phyloP scores from a whole-genome alignment of 2,113 vertebrate genomes.

The Bagarius yarrelli region DNA sequence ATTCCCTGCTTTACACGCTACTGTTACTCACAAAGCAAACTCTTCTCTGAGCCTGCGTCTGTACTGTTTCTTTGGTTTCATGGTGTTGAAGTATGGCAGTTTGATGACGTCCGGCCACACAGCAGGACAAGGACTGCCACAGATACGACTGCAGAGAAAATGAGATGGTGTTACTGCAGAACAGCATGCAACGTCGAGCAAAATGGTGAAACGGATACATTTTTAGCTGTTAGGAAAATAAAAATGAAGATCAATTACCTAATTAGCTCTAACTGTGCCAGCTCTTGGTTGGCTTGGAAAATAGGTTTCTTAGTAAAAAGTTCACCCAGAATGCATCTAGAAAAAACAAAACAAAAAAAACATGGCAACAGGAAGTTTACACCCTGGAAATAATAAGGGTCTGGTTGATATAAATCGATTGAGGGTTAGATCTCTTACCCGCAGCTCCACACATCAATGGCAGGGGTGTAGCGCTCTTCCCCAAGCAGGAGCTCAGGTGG shows the following conservation, averaged over 20 bases:
- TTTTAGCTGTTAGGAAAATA: background rate
- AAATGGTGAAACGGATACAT: background rate
- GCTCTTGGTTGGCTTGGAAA: conserved; percentile 98
- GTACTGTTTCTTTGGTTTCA: conserved; percentile 99
- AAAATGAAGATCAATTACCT: conserved; percentile 72
- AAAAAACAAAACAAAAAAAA: conserved; percentile 49
- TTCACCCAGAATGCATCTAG: conserved; percentile 96
- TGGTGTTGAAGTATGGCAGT: conserved; percentile 98
- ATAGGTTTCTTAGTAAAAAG: conserved; percentile 99
- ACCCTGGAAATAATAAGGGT: background rate
- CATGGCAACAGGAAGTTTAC: background rate
- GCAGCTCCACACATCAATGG: conserved; percentile 99
- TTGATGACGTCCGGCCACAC: conserved; percentile 99
- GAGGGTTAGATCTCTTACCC: conserved; percentile 77
- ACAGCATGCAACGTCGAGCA: background rate
- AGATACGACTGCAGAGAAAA: conserved; percentile 82
- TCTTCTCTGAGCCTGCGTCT: conserved; percentile 92
- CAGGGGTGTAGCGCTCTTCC: conserved; percentile 93
- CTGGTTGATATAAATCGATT: background rate
- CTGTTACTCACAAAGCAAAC: conserved; percentile 91
- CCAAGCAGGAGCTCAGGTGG: conserved; percentile 94
- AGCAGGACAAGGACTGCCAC: conserved; percentile 94
- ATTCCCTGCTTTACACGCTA: background rate
- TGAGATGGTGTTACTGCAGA: background rate
- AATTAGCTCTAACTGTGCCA: conserved; percentile 96